phyloP scores from a whole-genome alignment of 2,888 invertebrate genomes.

The Ethmia dodecea region DNA sequence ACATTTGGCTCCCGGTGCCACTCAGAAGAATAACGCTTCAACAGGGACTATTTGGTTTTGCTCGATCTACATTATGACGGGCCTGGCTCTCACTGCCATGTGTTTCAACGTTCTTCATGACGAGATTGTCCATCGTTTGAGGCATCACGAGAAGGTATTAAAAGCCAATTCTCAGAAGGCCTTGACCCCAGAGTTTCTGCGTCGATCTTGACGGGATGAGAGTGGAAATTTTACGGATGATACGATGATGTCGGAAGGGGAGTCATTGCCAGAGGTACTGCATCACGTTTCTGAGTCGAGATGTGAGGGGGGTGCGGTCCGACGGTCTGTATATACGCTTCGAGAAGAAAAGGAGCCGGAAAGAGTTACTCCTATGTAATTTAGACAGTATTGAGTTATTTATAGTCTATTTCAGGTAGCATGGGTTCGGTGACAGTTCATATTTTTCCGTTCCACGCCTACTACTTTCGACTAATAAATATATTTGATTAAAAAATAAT shows the following conservation, averaged over 20 bases:
- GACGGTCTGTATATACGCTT: constrained; percentile 58
- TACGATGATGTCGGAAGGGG: constrained; percentile 60
- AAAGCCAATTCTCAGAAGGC: constrained; percentile 58
- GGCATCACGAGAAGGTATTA: constrained; percentile 74
- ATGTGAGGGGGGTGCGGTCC: constrained; percentile 54
- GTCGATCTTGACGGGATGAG: constrained; percentile 70
- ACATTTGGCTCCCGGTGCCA: constrained; percentile 86
- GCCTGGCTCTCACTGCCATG: constrained; percentile 93
- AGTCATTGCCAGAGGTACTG: constrained; percentile 66
- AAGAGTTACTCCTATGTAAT: constrained; percentile 54
- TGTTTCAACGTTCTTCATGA: constrained; percentile 94
- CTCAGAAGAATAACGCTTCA: constrained; percentile 66
- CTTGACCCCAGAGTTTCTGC: constrained; percentile 61
- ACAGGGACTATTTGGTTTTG: constrained; percentile 91
- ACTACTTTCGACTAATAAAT: no score
- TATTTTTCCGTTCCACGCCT: no score
- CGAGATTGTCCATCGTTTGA: constrained; percentile 89
- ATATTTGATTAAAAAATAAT: no score
- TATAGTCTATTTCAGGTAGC: no score
- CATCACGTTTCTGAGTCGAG: constrained; percentile 59
- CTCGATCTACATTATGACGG: constrained; percentile 92
- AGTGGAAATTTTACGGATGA: constrained; percentile 62
- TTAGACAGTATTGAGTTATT: no score
- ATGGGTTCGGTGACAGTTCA: no score
- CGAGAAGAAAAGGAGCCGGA: constrained; percentile 61